Percentiles rank a stretch among this genome's conserved stretches.
These are phyloP conservation scores for Hemitrygon akajei DNA, from an alignment of 2,797 vertebrate genomes.

Conservation along the genomic window DNA sequence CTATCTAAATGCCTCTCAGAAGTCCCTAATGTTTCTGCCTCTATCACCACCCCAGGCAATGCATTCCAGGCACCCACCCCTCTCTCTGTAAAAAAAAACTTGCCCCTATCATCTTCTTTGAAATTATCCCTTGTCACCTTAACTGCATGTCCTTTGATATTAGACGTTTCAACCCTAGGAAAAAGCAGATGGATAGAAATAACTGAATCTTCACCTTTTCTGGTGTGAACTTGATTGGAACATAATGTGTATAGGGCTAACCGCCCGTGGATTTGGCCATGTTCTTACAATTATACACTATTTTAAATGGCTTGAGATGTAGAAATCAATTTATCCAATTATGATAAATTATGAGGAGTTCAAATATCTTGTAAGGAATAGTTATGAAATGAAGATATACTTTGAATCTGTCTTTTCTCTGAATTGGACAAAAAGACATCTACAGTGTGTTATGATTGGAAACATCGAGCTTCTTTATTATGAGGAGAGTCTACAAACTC, in stretches of 20 bases:
- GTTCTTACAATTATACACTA: neutral
- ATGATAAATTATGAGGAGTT: neutral
- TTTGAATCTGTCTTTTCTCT: neutral
- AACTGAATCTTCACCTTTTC: neutral
- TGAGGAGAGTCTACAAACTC: neutral
- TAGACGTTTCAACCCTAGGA: no score
- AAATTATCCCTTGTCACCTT: no score
- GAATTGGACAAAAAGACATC: neutral
- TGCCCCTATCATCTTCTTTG: no score
- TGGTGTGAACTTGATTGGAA: neutral
- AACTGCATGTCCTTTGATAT: no score
- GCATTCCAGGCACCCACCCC: no score
- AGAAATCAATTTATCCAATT: neutral
- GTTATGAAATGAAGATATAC: neutral
- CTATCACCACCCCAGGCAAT: no score
- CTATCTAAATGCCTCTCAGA: no score
- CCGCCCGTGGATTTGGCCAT: neutral
- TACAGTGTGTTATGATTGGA: neutral
- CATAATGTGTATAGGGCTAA: neutral
- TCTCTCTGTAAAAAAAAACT: no score
- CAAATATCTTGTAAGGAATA: neutral
- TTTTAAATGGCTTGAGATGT: no score
- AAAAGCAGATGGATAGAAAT: neutral
- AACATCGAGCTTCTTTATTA: neutral
- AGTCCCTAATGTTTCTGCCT: no score